Percentiles rank a stretch among this genome's conserved stretches.
Evolutionary conservation across 2,888 invertebrate species (phyloP).

Genomic region (Pseudococcus viburni): DNA sequence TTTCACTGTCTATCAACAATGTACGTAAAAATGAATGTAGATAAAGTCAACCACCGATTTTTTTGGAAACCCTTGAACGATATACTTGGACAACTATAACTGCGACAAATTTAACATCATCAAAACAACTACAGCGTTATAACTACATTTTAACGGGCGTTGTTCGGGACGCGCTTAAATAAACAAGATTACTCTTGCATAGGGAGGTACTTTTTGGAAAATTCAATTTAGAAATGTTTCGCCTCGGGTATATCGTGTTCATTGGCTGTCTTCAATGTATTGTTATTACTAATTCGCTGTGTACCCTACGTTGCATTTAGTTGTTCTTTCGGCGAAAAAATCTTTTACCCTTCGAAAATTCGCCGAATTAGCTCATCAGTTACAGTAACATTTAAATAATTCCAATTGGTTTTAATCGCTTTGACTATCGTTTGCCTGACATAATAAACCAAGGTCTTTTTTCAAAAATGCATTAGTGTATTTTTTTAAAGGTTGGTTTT

Average conservation of each 20-base stretch:
- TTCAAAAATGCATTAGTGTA: neutral
- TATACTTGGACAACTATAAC: conserved; percentile 42
- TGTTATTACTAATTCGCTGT: conserved; percentile 38
- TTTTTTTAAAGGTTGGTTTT: neutral
- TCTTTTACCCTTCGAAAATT: neutral
- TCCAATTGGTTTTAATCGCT: conserved; percentile 20
- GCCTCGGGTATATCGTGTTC: conserved; percentile 66
- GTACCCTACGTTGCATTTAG: neutral
- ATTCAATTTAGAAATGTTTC: conserved; percentile 65
- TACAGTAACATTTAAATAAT: conserved; percentile 45
- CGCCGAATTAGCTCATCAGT: conserved; percentile 31
- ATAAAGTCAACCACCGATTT: neutral
- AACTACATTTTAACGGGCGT: conserved; percentile 64
- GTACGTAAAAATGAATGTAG: too few species aligned
- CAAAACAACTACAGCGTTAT: conserved; percentile 65
- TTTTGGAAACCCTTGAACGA: conserved; percentile 58
- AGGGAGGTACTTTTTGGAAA: conserved; percentile 46
- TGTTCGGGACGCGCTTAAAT: conserved; percentile 63
- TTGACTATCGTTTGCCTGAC: conserved; percentile 11
- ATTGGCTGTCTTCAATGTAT: conserved; percentile 47
- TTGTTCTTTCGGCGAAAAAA: neutral
- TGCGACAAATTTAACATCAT: conserved; percentile 66
- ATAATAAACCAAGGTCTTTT: neutral
- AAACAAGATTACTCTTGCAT: conserved; percentile 59
- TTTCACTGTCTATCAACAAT: too few species aligned